These are phyloP conservation scores for Typhlichthys subterraneus DNA, from an alignment of 2,797 vertebrate genomes.

Conservation along the genomic window DNA sequence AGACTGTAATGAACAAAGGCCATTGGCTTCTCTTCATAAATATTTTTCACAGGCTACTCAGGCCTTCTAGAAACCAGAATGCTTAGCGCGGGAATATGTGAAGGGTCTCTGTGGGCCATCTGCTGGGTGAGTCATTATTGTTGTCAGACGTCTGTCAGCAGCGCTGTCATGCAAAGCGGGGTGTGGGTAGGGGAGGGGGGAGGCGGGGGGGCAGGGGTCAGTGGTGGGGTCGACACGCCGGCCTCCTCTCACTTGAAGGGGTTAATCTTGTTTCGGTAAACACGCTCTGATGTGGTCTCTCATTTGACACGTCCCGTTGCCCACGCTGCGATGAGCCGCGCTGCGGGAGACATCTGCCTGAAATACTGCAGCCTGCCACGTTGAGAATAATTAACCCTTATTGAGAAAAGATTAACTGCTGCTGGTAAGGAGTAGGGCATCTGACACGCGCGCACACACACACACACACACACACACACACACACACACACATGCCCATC, in stretches of 20 bases:
- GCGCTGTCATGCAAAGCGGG: slow-evolving; percentile 25
- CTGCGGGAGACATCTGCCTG: slow-evolving; percentile 58
- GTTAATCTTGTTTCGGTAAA: slow-evolving; percentile 68
- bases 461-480: slow-evolving; percentile 24
- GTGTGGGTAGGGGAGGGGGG: slow-evolving; percentile 18
- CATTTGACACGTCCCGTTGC: slow-evolving; percentile 35
- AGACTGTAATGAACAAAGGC: not conserved
- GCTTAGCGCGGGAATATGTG: slow-evolving; percentile 8
- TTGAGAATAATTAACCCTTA: slow-evolving; percentile 80
- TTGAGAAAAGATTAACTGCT: slow-evolving; percentile 81
- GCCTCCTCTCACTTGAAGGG: slow-evolving; percentile 34
- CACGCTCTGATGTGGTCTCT: slow-evolving; percentile 55
- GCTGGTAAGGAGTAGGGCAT: slow-evolving; percentile 2
- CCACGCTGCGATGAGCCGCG: slow-evolving; percentile 31
- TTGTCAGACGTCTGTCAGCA: slow-evolving; percentile 61
- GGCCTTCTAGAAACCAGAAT: slow-evolving; percentile 7
- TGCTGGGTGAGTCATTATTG: slow-evolving; percentile 46
- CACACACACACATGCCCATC: slow-evolving; percentile 13
- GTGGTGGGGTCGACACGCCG: slow-evolving; percentile 33
- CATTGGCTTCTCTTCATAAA: slow-evolving; percentile 22
- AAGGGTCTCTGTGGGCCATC: slow-evolving; percentile 26
- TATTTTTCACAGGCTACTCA: slow-evolving; percentile 5
- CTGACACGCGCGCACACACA: slow-evolving; percentile 13
- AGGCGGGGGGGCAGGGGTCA: not conserved
- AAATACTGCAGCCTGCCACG: slow-evolving; percentile 75